phyloP scores from a whole-genome alignment of 2,113 vertebrate species.

The Narcine bancroftii region DNA sequence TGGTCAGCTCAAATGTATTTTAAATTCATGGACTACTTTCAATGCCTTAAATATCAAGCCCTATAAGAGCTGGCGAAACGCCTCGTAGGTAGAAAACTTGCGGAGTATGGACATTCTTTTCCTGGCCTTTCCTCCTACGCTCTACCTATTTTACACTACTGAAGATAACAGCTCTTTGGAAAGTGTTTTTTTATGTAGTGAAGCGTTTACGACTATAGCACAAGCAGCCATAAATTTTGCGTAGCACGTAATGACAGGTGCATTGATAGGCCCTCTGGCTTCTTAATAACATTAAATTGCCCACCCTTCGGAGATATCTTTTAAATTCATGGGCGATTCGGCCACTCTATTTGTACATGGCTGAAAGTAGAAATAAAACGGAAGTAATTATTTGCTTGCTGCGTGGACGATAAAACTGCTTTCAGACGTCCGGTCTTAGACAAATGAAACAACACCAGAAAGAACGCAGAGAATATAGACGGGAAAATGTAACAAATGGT shows the following conservation, averaged over 20 bases:
- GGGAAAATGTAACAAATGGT: neutral
- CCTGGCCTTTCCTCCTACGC: conserved; percentile 86
- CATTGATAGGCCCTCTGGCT: conserved; percentile 92
- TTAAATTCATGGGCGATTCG: conserved; percentile 39
- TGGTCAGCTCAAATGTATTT: neutral
- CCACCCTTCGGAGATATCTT: conserved; percentile 55
- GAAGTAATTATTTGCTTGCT: neutral
- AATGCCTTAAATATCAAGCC: conserved; percentile 55
- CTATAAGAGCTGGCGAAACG: conserved; percentile 24
- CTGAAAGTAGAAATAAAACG: neutral
- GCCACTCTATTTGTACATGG: neutral
- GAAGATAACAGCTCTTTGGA: conserved; percentile 65
- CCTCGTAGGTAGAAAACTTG: conserved; percentile 51
- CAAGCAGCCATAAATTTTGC: conserved; percentile 93
- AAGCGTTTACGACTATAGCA: conserved; percentile 78
- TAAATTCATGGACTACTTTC: conserved; percentile 31
- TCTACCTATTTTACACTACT: conserved; percentile 75
- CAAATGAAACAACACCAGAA: neutral
- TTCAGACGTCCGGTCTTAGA: neutral
- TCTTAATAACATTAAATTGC: conserved; percentile 72
- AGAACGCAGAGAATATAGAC: neutral
- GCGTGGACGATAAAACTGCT: neutral
- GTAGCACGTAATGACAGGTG: conserved; percentile 94
- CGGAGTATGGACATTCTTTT: conserved; percentile 76
- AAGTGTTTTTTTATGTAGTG: conserved; percentile 77